A percentile compares a stretch with the other conserved stretches of the same genome.
Evolutionary conservation across 2,888 invertebrate species (phyloP).

Genomic region (Halictus ligatus): DNA sequence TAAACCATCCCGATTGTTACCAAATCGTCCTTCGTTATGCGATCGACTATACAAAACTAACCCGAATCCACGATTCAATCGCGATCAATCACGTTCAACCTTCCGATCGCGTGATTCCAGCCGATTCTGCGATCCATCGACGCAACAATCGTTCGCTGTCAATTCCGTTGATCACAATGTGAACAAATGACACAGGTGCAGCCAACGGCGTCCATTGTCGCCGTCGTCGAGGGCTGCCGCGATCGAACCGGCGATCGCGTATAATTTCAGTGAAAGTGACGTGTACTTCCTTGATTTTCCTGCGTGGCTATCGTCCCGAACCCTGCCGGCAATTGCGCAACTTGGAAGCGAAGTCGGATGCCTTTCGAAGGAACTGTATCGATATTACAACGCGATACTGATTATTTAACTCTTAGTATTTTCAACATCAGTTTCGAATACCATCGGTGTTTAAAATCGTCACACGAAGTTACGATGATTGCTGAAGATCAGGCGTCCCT

Average conservation of each 20-base stretch:
- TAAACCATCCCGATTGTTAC: conserved; percentile 16
- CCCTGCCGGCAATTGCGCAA: conserved; percentile 71
- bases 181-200: conserved; percentile 47
- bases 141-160: conserved; percentile 41
- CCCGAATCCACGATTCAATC: conserved; percentile 9
- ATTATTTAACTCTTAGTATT: not conserved
- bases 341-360: conserved; percentile 59
- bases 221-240: conserved; percentile 15
- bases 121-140: conserved; percentile 11
- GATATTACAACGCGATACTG: not conserved
- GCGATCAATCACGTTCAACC: not conserved
- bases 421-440: too few species aligned
- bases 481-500: too few species aligned
- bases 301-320: conserved; percentile 43
- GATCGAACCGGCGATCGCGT: conserved; percentile 41
- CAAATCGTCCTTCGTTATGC: conserved; percentile 34
- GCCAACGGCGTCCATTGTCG: conserved; percentile 26
- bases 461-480: too few species aligned
- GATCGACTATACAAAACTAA: conserved; percentile 8
- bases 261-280: conserved; percentile 79
- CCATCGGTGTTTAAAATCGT: too few species aligned
- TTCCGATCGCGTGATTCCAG: conserved; percentile 34
- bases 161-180: conserved; percentile 16
- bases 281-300: conserved; percentile 72
- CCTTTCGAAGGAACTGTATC: conserved; percentile 23